Conservation (phyloP, 1,140 invertebrate genomes). For the Probaryconus sp. region DNA sequence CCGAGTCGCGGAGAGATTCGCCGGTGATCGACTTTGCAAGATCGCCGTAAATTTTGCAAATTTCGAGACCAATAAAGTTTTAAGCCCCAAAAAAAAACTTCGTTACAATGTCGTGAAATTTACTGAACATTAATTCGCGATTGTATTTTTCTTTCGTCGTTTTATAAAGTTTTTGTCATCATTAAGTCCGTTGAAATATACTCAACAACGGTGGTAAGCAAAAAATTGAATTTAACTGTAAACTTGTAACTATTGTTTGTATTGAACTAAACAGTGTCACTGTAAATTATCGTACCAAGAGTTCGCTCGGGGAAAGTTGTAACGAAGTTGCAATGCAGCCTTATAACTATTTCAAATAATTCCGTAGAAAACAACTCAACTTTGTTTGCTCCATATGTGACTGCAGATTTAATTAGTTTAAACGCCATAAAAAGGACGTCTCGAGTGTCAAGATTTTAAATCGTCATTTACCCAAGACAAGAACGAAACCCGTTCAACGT, state of each 20-base stretch:
- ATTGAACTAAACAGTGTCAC: neutral
- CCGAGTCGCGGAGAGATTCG: constrained; percentile 34
- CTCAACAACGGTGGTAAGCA: too few relatives aligned
- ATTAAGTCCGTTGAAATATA: too few relatives aligned
- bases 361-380: constrained; percentile 3
- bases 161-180: too few relatives aligned
- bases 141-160: too few relatives aligned
- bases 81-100: too few relatives aligned
- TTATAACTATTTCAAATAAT: constrained; percentile 10
- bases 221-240: constrained; percentile 9
- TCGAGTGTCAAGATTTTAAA: too few relatives aligned
- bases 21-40: constrained; percentile 50
- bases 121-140: neutral
- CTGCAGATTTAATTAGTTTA: too few relatives aligned
- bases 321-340: neutral
- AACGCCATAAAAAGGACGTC: too few relatives aligned
- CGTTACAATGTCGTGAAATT: too few relatives aligned
- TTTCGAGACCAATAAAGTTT: constrained; percentile 60
- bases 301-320: constrained; percentile 3
- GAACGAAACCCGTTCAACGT: too few relatives aligned
- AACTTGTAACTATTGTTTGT: constrained; percentile 15
- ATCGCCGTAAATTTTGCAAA: constrained; percentile 59
- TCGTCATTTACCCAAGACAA: too few relatives aligned
- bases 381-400: neutral
- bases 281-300: constrained; percentile 7